Conservation (phyloP, 2,797 vertebrate species). For the Cirrhinus molitorella region DNA sequence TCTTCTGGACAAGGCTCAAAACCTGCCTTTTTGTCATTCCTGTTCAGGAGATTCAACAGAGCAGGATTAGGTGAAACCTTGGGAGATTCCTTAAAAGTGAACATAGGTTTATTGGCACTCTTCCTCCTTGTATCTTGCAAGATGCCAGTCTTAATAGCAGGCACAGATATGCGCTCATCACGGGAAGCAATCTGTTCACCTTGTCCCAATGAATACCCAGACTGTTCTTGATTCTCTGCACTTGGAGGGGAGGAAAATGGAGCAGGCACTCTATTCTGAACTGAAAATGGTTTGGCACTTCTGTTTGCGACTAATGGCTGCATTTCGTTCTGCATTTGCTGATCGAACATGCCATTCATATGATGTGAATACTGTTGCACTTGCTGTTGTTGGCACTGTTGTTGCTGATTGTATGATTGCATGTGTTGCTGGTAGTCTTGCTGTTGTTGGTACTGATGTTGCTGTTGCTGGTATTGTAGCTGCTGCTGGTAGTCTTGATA, state of each 20-base stretch:
- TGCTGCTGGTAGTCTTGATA: slow-evolving; percentile 70
- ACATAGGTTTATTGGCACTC: slow-evolving; percentile 91
- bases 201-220: slow-evolving; percentile 77
- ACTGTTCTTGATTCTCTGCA: slow-evolving; percentile 81
- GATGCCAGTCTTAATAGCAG: slow-evolving; percentile 91
- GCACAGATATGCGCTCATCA: slow-evolving; percentile 94
- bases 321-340: slow-evolving; percentile 76
- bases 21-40: slow-evolving; percentile 86
- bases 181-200: slow-evolving; percentile 93
- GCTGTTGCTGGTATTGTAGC: slow-evolving; percentile 66
- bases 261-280: slow-evolving; percentile 75
- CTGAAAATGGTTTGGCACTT: slow-evolving; percentile 89
- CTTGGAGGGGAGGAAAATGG: slow-evolving; percentile 80
- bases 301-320: slow-evolving; percentile 82
- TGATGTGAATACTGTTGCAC: slow-evolving; percentile 77
- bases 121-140: slow-evolving; percentile 87
- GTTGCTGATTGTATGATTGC: slow-evolving; percentile 59
- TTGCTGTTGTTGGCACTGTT: slow-evolving; percentile 73
- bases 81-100: slow-evolving; percentile 92
- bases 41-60: slow-evolving; percentile 89
- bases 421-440: slow-evolving; percentile 69
- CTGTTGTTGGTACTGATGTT: slow-evolving; percentile 58
- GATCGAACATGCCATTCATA: slow-evolving; percentile 83
- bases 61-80: slow-evolving; percentile 94
- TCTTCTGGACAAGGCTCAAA: slow-evolving; percentile 94